Evolutionary conservation across 35 echinoderm and acorn worm species (phyloP).

Genomic region (Anneissia japonica): DNA sequence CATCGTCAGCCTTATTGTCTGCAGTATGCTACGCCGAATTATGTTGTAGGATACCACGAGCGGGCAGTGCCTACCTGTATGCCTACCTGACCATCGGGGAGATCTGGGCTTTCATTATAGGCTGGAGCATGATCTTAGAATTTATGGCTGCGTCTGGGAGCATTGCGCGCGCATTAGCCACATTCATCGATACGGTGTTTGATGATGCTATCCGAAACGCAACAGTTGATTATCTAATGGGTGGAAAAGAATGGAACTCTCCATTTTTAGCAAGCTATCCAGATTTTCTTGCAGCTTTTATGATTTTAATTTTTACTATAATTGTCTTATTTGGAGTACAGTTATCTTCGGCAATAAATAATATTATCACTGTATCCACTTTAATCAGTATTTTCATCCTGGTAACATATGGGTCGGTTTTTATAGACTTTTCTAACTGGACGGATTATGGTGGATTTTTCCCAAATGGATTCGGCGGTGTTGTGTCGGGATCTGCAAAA

Average conservation of each 20-base stretch:
- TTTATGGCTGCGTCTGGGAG: conserved; percentile 21
- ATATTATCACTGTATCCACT: conserved; percentile 43
- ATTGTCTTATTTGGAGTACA: conserved; percentile 26
- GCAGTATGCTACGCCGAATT: conserved; percentile 70
- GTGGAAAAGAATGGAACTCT: conserved; percentile 36
- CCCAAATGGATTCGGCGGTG: conserved; percentile 44
- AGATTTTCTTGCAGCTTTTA: conserved; percentile 40
- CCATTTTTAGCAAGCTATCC: conserved; percentile 48
- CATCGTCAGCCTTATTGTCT: conserved; percentile 39
- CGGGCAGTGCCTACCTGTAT: conserved; percentile 63
- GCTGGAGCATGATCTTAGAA: conserved; percentile 64
- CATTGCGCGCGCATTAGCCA: conserved; percentile 54
- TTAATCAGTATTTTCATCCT: conserved; percentile 40
- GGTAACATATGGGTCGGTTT: conserved; percentile 27
- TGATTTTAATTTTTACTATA: neutral
- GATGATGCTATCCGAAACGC: conserved; percentile 34
- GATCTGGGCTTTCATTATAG: conserved; percentile 64
- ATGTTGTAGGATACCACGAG: conserved; percentile 39
- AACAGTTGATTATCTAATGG: conserved; percentile 43
- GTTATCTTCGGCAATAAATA: conserved; percentile 47
- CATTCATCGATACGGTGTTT: conserved; percentile 53
- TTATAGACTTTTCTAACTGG: conserved; percentile 33
- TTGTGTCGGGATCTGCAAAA: conserved; percentile 36
- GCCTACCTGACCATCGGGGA: conserved; percentile 66
- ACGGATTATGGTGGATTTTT: conserved; percentile 41